phyloP scores from a whole-genome alignment of 2,888 invertebrate species.

The Volucella zonaria region DNA sequence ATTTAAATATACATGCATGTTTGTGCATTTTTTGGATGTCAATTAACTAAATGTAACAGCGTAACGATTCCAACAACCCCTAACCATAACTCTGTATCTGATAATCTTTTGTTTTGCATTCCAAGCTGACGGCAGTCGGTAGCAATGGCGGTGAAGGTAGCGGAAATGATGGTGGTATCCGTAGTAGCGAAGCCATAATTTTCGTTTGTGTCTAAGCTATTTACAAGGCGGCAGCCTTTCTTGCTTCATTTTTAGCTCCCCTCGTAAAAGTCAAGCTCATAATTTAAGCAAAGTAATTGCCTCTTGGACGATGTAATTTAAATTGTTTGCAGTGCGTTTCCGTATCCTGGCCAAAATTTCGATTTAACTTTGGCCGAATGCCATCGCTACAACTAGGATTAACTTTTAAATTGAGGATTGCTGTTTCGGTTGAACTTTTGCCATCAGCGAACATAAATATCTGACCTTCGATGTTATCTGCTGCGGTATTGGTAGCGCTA shows the following conservation, averaged over 20 bases:
- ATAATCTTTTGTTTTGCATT: constrained; percentile 62
- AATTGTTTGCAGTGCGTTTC: constrained; percentile 67
- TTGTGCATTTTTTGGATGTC: constrained; percentile 66
- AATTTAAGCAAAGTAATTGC: constrained; percentile 71
- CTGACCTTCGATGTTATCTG: constrained; percentile 57
- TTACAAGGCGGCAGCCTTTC: constrained; percentile 34
- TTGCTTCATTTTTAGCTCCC: constrained; percentile 1
- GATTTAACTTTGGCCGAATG: constrained; percentile 68
- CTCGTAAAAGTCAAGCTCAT: constrained; percentile 37
- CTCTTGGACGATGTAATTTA: constrained; percentile 70
- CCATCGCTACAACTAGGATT: constrained; percentile 66
- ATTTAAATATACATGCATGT: constrained; percentile 66
- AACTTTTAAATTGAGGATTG: constrained; percentile 71
- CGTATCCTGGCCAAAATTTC: constrained; percentile 60
- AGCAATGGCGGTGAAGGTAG: background rate
- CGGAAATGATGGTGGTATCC: too few relatives aligned
- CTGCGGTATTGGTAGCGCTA: constrained; percentile 9
- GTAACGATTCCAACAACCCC: background rate
- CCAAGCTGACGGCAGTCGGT: background rate
- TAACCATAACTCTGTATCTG: constrained; percentile 16
- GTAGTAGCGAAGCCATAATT: constrained; percentile 20
- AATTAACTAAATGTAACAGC: constrained; percentile 60
- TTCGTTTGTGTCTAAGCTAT: constrained; percentile 38
- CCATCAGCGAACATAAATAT: constrained; percentile 60
- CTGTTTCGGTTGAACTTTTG: constrained; percentile 54